phyloP scores from a whole-genome alignment of 92 coral and sea anemone species.

The Phenganax subtilis region DNA sequence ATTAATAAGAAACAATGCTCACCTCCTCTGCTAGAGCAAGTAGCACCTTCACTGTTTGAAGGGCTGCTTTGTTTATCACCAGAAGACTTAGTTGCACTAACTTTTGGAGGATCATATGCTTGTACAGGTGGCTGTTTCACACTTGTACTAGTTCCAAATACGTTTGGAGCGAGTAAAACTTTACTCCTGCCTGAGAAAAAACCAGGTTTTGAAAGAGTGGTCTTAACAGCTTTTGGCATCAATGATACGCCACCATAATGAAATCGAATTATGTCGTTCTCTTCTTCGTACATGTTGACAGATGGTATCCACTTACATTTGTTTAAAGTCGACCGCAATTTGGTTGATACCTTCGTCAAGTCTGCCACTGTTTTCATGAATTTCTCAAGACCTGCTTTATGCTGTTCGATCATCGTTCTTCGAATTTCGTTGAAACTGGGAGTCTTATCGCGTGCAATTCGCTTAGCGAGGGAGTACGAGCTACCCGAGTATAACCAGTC shows the following conservation, averaged over 20 bases:
- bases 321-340: conserved; percentile 20
- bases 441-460: conserved; percentile 29
- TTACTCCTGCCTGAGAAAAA: neutral
- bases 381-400: neutral
- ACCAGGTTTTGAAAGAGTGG: conserved; percentile 1
- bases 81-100: neutral
- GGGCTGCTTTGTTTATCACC: neutral
- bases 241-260: conserved; percentile 40
- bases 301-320: conserved; percentile 47
- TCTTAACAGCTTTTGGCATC: neutral
- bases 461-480: conserved; percentile 26
- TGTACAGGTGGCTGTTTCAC: neutral
- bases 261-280: conserved; percentile 4
- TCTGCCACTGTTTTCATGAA: neutral
- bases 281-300: conserved; percentile 33
- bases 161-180: neutral
- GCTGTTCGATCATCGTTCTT: conserved; percentile 11
- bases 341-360: conserved; percentile 21
- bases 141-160: neutral
- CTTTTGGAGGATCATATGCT: neutral
- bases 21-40: neutral
- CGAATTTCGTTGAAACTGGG: conserved; percentile 29
- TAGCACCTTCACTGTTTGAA: neutral
- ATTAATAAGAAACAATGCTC: too few species aligned
- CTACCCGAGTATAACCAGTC: conserved; percentile 34